Base-by-base conservation (phyloP, 2,888 invertebrate genomes). In the Oscheius sp. region DNA sequence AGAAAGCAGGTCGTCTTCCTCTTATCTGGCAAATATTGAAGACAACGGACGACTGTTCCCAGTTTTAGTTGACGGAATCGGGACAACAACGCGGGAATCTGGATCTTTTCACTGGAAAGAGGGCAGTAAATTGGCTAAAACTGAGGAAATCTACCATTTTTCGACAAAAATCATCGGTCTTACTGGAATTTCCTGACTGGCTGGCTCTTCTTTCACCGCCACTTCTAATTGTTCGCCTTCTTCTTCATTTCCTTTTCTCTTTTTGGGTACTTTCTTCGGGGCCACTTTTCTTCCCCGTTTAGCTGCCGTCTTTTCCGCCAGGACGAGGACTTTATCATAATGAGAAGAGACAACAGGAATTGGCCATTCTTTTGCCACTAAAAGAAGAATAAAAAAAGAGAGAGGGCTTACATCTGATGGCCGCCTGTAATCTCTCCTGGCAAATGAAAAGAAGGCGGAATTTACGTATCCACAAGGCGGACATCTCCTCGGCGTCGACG, bases 31-130 rank as follows among this genome's bases (percentile, higher is more conserved):
- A 66, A 5, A 21, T 49, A 49, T 27, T 66, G 66, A n/a, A 56
- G 55, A 7, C 21, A 53, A n/a, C 72, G 53, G n/a, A 66, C 55
- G 6, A 72, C 72, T 5, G 72, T 45, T 12, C 41, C 25, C n/a
- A 72, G n/a, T 21, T 66, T 72, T 12, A 72, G 56, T 7, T 27
- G 53, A 6, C 66, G 41, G 25, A 72, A 72, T 25, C 45, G 56
- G 18, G 66, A 35, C 29, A 63, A 23, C 3, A 72, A 35, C n/a
- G 2, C 29, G 9, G 70, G n/a, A 16, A 58, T 16, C 27, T 23
- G 18, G n/a, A 59, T 25, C 16, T 43, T 61, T 23, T 45, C 58
- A 68, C 68, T 68, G 52, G 49, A 61, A 6, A 35, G 9, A 9
- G 35, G 35, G 9, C 35, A 6, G 9, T 35, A 35, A 35, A 35